Percentiles rank a stretch among this genome's conserved stretches.
Evolutionary conservation across 2,797 vertebrate genomes (phyloP).

Genomic region (Helarctos malayanus): DNA sequence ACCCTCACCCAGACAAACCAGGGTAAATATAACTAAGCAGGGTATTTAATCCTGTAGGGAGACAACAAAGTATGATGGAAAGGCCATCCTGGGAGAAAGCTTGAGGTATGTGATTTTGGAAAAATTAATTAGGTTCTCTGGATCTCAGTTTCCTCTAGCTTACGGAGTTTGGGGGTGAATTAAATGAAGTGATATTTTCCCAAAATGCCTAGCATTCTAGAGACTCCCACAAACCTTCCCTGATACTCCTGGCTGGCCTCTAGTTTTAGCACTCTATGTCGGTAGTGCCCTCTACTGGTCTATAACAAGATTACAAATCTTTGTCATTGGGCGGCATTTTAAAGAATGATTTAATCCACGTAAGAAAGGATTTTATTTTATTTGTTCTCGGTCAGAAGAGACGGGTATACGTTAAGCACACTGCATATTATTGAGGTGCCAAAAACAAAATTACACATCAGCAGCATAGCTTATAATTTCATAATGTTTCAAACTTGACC

Average conservation of each 20-base stretch:
- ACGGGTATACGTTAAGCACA: background rate
- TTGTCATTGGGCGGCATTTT: background rate
- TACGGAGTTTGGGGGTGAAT: background rate
- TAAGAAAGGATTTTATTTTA: background rate
- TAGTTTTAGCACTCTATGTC: background rate
- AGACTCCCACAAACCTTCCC: background rate
- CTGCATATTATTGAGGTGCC: background rate
- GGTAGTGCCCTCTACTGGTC: conserved; percentile 69
- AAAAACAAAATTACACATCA: background rate
- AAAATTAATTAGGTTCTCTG: background rate
- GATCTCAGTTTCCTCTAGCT: background rate
- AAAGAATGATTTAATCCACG: background rate
- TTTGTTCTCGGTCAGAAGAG: conserved; percentile 6
- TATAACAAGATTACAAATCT: background rate
- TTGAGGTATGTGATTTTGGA: background rate
- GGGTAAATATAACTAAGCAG: background rate
- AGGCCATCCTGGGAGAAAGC: background rate
- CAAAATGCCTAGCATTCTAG: background rate
- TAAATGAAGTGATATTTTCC: background rate
- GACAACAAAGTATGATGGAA: background rate
- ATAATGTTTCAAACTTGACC: conserved; percentile 47
- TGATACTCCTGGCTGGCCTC: background rate
- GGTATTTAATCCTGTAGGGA: background rate
- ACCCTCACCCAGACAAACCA: background rate
- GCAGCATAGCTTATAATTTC: conserved; percentile 11